Base-by-base conservation (phyloP, 2,797 vertebrate genomes). In the Sylvia borin region DNA sequence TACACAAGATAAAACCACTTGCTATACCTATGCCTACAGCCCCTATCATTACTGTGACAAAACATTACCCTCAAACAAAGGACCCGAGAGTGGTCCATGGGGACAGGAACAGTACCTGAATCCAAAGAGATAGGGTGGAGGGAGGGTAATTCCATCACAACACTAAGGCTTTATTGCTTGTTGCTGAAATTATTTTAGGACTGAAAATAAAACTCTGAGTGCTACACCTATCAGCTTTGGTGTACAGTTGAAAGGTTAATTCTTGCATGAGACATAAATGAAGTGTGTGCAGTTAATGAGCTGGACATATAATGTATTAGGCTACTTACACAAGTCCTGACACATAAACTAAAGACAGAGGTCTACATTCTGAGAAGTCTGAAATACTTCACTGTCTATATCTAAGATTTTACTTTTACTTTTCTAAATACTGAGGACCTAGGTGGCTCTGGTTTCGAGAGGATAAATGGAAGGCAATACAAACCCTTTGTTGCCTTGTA, bases 1-100 rank as follows among this genome's bases (percentile, higher is more conserved):
- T 84, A 92, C 60, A 93, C 25, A 74, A 95, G 73, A 91, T 95
- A 81, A 97, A 96, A 73, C 22, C 29, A 40, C 5, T 61, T n/a
- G 36, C 66, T 84, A 16, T 58, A 75, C 26, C 60, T 55, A 47
- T 75, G 83, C 66, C 77, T 90, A 62, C 64, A 92, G 71, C 42
- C 40, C 51, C 25, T n/a, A 27, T 64, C 34, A 54, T 71, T 85
- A 58, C 32, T 31, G 11, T 65, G 26, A 64, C 57, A 77, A 62
- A 81, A 38, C 2, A 15, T 47, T 80, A 36, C 17, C 25, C 22
- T 92, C 53, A 32, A 47, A 84, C 26, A 75, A 92, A 91, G 34
- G 45, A 26, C 5, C 13, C 51, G 62, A 67, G 45, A 65, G 64
- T n/a, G 29, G 26, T 42, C 20, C 36, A 29, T 65, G 26, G 36